A percentile compares a stretch with the other conserved stretches of the same genome.
phyloP scores from a whole-genome alignment of 2,888 invertebrate species.

The Notodonta dromedarius region DNA sequence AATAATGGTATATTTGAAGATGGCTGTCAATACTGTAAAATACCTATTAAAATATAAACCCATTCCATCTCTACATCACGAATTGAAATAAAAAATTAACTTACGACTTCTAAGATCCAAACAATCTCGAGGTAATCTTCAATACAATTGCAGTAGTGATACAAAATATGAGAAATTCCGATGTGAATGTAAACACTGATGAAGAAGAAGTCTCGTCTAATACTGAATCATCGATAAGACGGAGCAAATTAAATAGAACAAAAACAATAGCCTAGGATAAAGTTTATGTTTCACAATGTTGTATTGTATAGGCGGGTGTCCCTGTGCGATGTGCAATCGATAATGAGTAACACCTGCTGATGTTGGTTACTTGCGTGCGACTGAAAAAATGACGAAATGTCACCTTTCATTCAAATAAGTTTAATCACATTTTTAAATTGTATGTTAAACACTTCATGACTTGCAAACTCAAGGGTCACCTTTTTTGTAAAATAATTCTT shows the following conservation, averaged over 20 bases:
- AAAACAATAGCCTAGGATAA: conserved; percentile 51
- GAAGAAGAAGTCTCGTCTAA: conserved; percentile 9
- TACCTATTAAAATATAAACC: no score
- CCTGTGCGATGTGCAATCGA: conserved; percentile 37
- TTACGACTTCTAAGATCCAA: neutral
- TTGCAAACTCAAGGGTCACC: neutral
- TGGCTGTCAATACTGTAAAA: no score
- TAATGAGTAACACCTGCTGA: conserved; percentile 31
- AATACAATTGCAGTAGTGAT: conserved; percentile 5
- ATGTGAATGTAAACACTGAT: conserved; percentile 27
- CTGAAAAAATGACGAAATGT: conserved; percentile 18
- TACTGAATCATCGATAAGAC: conserved; percentile 41
- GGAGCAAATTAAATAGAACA: conserved; percentile 52
- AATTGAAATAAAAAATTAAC: neutral
- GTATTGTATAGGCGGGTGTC: conserved; percentile 41
- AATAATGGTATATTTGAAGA: no score
- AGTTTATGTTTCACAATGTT: conserved; percentile 53
- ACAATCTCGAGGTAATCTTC: neutral
- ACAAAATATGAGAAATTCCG: conserved; percentile 14
- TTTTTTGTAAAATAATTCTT: neutral
- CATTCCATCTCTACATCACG: no score
- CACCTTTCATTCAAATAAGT: conserved; percentile 10
- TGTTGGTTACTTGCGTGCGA: conserved; percentile 7
- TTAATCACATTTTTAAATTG: conserved; percentile 9
- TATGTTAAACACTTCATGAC: conserved; percentile 12